A percentile compares a stretch with the other conserved stretches of the same genome.
phyloP scores from a whole-genome alignment of 2,888 invertebrate genomes.

The Brachyptera putata region DNA sequence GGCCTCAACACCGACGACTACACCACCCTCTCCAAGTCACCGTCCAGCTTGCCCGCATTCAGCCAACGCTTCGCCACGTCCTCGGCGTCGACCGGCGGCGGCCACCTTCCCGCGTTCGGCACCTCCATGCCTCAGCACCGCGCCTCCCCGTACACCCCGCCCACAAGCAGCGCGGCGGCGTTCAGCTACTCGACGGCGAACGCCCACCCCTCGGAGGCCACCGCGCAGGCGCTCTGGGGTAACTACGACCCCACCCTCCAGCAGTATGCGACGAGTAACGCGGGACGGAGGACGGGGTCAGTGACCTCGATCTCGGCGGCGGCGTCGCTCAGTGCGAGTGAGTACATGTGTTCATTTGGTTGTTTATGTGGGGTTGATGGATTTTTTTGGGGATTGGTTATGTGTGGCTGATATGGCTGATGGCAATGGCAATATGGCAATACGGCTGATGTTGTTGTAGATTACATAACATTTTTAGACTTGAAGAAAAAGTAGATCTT shows the following conservation, averaged over 20 bases:
- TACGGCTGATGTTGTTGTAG: too few species aligned
- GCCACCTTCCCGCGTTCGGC: slow-evolving; percentile 7
- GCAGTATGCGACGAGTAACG: not conserved
- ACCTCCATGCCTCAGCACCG: not conserved
- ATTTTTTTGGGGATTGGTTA: too few species aligned
- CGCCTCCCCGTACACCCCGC: slow-evolving; percentile 6
- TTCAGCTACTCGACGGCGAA: not conserved
- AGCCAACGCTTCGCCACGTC: slow-evolving; percentile 19
- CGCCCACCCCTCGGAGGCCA: not conserved
- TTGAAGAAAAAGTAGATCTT: too few species aligned
- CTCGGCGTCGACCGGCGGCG: slow-evolving; percentile 43
- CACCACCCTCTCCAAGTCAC: not conserved
- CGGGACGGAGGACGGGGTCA: not conserved
- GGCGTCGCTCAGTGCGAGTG: slow-evolving; percentile 15
- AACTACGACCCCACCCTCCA: not conserved
- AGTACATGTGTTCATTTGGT: too few species aligned
- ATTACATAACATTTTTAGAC: too few species aligned
- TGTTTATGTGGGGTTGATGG: too few species aligned
- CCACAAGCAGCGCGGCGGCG: not conserved
- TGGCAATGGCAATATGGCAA: too few species aligned
- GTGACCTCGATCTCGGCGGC: slow-evolving; percentile 11
- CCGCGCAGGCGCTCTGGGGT: not conserved
- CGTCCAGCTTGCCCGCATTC: not conserved
- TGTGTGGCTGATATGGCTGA: too few species aligned
- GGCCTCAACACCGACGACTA: not conserved